Conservation (phyloP, 2,113 vertebrate genomes). For the Falcunculus frontatus region DNA sequence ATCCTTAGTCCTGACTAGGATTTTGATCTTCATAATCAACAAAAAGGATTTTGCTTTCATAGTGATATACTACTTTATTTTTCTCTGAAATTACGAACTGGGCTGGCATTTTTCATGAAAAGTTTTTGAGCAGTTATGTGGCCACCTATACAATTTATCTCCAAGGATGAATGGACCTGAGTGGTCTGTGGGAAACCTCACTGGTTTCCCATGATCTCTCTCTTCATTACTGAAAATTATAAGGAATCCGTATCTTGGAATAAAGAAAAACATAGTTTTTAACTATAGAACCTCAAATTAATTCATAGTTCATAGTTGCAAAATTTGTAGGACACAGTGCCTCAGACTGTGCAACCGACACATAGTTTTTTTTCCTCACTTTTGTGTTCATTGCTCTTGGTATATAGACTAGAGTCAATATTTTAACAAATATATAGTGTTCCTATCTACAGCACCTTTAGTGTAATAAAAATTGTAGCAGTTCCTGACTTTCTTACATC, state of each 20-base stretch:
- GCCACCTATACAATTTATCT: background rate
- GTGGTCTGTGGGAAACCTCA: too few species aligned
- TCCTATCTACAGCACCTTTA: background rate
- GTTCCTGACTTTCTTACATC: background rate
- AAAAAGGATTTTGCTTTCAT: background rate
- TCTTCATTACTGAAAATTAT: background rate
- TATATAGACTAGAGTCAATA: background rate
- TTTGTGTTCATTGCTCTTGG: background rate
- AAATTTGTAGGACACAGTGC: background rate
- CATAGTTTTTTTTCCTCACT: background rate
- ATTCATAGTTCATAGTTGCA: background rate
- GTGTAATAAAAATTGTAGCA: background rate
- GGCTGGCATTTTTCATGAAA: background rate
- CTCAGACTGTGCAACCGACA: background rate
- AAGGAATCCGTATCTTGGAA: background rate
- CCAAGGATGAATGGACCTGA: background rate
- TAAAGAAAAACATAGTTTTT: background rate
- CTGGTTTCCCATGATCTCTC: background rate
- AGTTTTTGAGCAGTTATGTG: background rate
- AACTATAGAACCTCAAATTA: background rate
- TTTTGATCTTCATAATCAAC: background rate
- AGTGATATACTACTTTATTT: background rate
- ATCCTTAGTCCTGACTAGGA: background rate
- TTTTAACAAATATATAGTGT: background rate
- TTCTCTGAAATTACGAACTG: background rate